Evolutionary conservation across 2,113 vertebrate species (phyloP).

Genomic region (Ivindomyrus marchei): DNA sequence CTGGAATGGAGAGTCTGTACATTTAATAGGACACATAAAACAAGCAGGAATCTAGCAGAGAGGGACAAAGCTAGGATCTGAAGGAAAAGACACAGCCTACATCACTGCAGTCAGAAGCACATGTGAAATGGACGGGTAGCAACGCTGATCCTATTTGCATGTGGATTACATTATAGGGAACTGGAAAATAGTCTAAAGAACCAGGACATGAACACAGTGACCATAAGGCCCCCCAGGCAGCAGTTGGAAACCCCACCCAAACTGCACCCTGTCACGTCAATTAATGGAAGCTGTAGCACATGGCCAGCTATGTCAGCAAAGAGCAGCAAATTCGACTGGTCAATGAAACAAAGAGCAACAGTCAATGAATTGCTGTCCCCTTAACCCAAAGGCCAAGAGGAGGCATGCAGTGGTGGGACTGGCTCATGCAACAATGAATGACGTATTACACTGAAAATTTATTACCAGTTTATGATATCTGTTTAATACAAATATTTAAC

Average conservation of each 20-base stretch:
- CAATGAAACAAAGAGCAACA: neutral
- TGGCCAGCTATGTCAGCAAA: neutral
- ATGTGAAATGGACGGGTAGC: neutral
- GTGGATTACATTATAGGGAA: neutral
- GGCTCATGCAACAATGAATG: neutral
- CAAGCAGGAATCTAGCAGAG: neutral
- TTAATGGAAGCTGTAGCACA: neutral
- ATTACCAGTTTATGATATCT: neutral
- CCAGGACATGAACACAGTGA: neutral
- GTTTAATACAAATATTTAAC: neutral
- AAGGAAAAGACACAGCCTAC: neutral
- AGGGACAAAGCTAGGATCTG: neutral
- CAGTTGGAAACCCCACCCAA: neutral
- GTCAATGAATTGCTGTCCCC: neutral
- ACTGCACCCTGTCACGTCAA: neutral
- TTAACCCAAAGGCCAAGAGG: neutral
- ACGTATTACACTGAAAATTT: neutral
- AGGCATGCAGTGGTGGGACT: neutral
- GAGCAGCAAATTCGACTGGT: neutral
- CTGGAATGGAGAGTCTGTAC: slow-evolving; percentile 20
- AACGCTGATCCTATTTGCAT: neutral
- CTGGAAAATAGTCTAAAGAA: neutral
- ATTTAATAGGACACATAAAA: slow-evolving; percentile 19
- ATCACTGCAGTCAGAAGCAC: neutral
- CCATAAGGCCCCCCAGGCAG: neutral